Conservation (phyloP, 2,113 vertebrate genomes). For the Microcebus griseorufus region DNA sequence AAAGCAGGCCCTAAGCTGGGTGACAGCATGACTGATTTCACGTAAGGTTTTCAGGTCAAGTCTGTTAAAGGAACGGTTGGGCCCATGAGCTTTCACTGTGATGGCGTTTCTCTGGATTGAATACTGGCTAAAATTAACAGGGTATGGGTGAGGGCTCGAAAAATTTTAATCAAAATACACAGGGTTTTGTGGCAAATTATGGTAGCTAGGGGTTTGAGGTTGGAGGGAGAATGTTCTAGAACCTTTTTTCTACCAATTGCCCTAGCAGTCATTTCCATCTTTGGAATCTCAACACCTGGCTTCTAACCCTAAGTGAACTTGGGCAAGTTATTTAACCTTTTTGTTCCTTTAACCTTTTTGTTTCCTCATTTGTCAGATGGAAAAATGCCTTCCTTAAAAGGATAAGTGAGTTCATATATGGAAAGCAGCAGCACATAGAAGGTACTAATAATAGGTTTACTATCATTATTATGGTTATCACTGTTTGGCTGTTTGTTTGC, state of each 20-base stretch:
- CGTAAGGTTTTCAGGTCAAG: background rate
- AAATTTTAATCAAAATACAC: background rate
- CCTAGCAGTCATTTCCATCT: background rate
- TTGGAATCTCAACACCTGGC: background rate
- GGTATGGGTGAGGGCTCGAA: background rate
- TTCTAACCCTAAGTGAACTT: background rate
- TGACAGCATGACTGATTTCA: background rate
- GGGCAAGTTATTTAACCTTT: background rate
- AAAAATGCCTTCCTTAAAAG: background rate
- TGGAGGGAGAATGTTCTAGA: background rate
- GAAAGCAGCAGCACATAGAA: background rate
- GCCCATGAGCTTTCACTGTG: background rate
- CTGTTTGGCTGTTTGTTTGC: background rate
- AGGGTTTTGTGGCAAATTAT: background rate
- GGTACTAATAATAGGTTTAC: background rate
- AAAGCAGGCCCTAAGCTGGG: background rate
- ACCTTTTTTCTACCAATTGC: background rate
- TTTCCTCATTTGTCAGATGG: conserved; percentile 4
- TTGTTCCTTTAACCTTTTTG: background rate
- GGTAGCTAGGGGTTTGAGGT: background rate
- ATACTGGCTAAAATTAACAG: conserved; percentile 16
- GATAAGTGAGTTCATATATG: background rate
- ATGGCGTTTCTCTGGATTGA: background rate
- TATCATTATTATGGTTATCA: background rate
- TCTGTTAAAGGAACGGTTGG: background rate